Evolutionary conservation across 2,888 invertebrate species (phyloP).

Genomic region (Pseudanteris insignis): DNA sequence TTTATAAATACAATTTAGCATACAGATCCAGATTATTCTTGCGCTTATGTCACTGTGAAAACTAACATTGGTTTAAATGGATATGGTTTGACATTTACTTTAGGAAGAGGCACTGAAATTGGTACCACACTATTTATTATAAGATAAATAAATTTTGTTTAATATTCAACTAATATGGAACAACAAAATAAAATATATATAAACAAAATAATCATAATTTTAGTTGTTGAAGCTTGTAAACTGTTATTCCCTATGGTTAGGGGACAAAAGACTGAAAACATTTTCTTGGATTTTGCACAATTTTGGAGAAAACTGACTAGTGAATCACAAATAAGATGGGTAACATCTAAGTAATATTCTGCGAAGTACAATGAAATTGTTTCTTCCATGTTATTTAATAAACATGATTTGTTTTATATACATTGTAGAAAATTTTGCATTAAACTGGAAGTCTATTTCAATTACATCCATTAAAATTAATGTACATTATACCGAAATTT

Average conservation of each 20-base stretch:
- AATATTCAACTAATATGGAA: constrained; percentile 1
- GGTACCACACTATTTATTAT: constrained; percentile 65
- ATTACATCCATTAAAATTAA: too few species aligned
- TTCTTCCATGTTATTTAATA: background rate
- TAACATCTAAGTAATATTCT: constrained; percentile 57
- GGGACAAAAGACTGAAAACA: constrained; percentile 75
- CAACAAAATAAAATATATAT: constrained; percentile 1
- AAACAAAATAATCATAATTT: constrained; percentile 42
- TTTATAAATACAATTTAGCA: constrained; percentile 6
- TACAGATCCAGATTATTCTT: constrained; percentile 89
- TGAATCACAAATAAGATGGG: constrained; percentile 93
- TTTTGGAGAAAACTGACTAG: constrained; percentile 87
- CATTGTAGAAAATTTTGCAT: too few species aligned
- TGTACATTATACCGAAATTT: too few species aligned
- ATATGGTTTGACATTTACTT: constrained; percentile 86
- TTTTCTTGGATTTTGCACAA: constrained; percentile 78
- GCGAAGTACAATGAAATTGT: background rate
- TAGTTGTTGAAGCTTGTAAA: constrained; percentile 79
- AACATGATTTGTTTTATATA: too few species aligned
- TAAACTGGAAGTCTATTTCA: too few species aligned
- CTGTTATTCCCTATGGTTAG: constrained; percentile 76
- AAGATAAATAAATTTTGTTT: constrained; percentile 2
- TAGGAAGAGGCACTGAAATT: constrained; percentile 88
- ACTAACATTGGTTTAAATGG: constrained; percentile 75
- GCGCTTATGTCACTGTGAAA: constrained; percentile 85